Evolutionary conservation across 2,888 invertebrate genomes (phyloP).

Genomic region (Myopa testacea): DNA sequence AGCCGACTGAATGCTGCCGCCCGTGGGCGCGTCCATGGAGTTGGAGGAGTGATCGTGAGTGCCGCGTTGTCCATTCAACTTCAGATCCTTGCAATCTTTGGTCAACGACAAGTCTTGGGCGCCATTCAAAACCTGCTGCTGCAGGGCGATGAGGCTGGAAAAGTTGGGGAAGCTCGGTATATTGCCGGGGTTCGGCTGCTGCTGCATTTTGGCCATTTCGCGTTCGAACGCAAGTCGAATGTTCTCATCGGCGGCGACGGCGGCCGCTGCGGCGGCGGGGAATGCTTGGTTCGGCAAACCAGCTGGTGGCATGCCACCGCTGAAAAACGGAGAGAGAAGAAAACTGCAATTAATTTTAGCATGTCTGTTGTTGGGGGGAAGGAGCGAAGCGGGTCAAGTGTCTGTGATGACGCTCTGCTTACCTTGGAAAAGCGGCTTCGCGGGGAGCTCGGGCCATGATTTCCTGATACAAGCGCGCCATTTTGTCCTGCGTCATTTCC

Average conservation of each 20-base stretch:
- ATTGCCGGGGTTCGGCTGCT: conserved; percentile 67
- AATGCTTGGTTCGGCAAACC: conserved; percentile 56
- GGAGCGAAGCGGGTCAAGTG: not conserved
- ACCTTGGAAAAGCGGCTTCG: conserved; percentile 85
- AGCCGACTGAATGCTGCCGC: conserved; percentile 43
- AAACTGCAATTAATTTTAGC: conserved; percentile 70
- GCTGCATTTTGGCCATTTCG: conserved; percentile 89
- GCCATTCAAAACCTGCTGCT: conserved; percentile 79
- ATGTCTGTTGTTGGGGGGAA: conserved; percentile 47
- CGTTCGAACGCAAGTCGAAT: conserved; percentile 90
- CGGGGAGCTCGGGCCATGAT: conserved; percentile 86
- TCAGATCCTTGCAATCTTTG: conserved; percentile 71
- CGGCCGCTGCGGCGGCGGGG: conserved; percentile 54
- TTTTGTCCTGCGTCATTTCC: conserved; percentile 96
- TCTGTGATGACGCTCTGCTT: conserved; percentile 60
- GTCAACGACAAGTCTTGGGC: conserved; percentile 84
- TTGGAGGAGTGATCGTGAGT: conserved; percentile 59
- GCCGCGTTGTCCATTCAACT: conserved; percentile 68
- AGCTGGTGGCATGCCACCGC: conserved; percentile 69
- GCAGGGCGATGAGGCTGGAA: conserved; percentile 80
- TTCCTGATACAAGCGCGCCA: conserved; percentile 93
- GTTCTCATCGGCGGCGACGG: conserved; percentile 79
- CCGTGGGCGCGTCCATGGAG: conserved; percentile 54
- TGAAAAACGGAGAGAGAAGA: conserved; percentile 88
- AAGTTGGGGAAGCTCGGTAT: conserved; percentile 72